Conservation (phyloP, 2,113 vertebrate species). For the Cricetomys ansorgei region DNA sequence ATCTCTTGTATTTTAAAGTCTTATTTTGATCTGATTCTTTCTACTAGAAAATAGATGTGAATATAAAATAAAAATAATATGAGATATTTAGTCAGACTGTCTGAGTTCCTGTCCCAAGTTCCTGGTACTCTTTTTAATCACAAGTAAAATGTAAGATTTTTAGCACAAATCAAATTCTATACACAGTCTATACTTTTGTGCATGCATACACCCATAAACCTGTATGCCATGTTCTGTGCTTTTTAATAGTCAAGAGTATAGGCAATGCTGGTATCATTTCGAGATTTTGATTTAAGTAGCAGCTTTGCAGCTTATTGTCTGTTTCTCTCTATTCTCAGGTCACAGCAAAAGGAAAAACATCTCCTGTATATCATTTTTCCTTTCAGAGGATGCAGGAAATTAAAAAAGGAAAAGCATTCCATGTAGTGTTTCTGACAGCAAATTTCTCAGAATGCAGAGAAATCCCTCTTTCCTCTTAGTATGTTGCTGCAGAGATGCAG, state of each 20-base stretch:
- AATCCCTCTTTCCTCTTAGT: conserved; percentile 70
- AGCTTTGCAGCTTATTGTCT: conserved; percentile 8
- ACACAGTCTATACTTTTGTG: background rate
- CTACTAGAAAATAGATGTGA: background rate
- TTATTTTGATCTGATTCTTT: background rate
- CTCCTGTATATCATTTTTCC: conserved; percentile 38
- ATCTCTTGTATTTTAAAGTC: background rate
- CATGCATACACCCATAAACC: background rate
- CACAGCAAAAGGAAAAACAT: background rate
- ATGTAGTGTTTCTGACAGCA: conserved; percentile 68
- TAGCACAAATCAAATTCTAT: background rate
- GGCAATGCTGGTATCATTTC: background rate
- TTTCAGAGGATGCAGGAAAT: conserved; percentile 71
- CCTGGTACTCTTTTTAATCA: background rate
- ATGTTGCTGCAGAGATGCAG: conserved; percentile 50
- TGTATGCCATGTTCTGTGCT: background rate
- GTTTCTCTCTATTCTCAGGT: conserved; percentile 60
- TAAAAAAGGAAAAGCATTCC: conserved; percentile 70
- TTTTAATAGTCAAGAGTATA: background rate
- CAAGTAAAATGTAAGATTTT: conserved; percentile 9
- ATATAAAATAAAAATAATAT: background rate
- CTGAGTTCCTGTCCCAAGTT: background rate
- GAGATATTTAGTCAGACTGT: background rate
- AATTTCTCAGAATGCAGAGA: conserved; percentile 73
- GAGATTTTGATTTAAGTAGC: conserved; percentile 16